A percentile compares a stretch with the other conserved stretches of the same genome.
phyloP scores from a whole-genome alignment of 1,140 invertebrate genomes.

The Oppia nitens region DNA sequence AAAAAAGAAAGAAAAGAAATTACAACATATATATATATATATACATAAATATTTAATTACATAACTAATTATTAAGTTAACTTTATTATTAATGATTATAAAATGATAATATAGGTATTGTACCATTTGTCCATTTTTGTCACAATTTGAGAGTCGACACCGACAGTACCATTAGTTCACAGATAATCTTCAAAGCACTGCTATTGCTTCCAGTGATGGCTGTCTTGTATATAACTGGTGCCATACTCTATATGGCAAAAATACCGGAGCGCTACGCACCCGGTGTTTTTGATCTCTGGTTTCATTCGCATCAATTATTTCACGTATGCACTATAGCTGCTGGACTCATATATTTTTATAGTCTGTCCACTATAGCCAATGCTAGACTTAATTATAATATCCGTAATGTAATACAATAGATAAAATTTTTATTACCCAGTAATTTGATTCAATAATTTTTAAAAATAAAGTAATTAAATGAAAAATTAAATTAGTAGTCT shows the following conservation, averaged over 20 bases:
- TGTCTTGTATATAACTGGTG: constrained; percentile 80
- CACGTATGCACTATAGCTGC: constrained; percentile 89
- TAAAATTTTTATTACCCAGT: too few relatives aligned
- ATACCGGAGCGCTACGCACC: too few relatives aligned
- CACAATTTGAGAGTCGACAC: constrained; percentile 31
- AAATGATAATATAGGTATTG: constrained; percentile 78
- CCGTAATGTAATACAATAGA: too few relatives aligned
- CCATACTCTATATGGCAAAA: constrained; percentile 79
- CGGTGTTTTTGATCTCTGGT: constrained; percentile 98
- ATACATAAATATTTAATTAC: too few relatives aligned
- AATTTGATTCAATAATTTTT: too few relatives aligned
- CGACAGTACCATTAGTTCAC: not conserved
- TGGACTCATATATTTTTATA: constrained; percentile 95
- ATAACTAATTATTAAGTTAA: too few relatives aligned
- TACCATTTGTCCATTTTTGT: constrained; percentile 64
- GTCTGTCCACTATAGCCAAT: constrained; percentile 80
- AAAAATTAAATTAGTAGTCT: too few relatives aligned
- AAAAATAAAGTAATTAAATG: too few relatives aligned
- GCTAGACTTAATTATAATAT: not conserved
- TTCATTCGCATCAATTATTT: constrained; percentile 52
- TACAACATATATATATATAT: too few relatives aligned
- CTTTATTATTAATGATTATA: not conserved
- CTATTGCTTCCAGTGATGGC: constrained; percentile 68
- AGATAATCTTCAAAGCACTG: not conserved
- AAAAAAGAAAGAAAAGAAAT: too few relatives aligned